phyloP scores from a whole-genome alignment of 2,113 vertebrate genomes.

The Tragelaphus strepsiceros region DNA sequence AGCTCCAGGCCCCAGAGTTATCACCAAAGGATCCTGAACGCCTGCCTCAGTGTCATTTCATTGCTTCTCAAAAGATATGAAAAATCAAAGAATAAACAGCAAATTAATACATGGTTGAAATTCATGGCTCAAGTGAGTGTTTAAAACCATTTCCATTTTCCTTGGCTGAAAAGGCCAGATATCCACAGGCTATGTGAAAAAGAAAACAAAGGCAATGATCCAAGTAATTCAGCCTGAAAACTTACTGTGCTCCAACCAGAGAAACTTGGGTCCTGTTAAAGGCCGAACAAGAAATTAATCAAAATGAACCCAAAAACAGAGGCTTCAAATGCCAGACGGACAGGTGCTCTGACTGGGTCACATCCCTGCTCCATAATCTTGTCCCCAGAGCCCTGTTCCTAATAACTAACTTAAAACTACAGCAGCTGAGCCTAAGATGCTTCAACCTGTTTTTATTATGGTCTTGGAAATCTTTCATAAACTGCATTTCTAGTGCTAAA shows the following conservation, averaged over 20 bases:
- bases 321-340: neutral
- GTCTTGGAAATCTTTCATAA: constrained; percentile 14
- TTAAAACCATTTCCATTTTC: constrained; percentile 65
- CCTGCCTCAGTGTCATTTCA: neutral
- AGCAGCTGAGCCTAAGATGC: neutral
- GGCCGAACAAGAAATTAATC: neutral
- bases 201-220: constrained; percentile 56
- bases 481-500: constrained; percentile 12
- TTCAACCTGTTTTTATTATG: constrained; percentile 22
- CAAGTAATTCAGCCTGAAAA: constrained; percentile 59
- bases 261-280: neutral
- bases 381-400: neutral
- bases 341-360: neutral
- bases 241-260: constrained; percentile 38
- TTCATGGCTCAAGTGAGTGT: constrained; percentile 33
- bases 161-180: constrained; percentile 64
- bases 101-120: constrained; percentile 40
- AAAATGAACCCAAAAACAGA: neutral
- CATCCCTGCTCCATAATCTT: neutral
- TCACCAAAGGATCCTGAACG: neutral
- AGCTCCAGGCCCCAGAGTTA: neutral
- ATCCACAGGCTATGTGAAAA: constrained; percentile 55
- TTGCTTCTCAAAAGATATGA: constrained; percentile 12
- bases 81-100: constrained; percentile 34
- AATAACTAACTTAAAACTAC: neutral